Evolutionary conservation across 2,113 vertebrate genomes (phyloP).

Genomic region (Collichthys lucidus): DNA sequence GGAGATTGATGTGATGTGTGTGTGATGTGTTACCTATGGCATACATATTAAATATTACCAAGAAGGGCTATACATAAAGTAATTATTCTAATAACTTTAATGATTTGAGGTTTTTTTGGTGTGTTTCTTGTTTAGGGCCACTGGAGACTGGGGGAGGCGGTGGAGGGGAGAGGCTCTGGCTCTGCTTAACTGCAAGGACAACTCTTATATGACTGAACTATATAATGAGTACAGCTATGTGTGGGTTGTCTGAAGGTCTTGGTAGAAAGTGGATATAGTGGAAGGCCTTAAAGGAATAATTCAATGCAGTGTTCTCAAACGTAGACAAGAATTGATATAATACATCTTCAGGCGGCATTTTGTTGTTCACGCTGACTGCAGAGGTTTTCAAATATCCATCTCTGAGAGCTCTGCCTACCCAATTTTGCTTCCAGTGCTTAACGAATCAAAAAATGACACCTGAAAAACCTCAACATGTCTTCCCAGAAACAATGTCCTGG

Average conservation of each 20-base stretch:
- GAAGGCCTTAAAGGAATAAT: not conserved
- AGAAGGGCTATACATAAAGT: not conserved
- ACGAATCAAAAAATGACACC: too few relatives aligned
- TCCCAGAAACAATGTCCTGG: conserved; percentile 8
- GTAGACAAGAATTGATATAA: not conserved
- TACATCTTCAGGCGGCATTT: not conserved
- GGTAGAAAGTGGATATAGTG: not conserved
- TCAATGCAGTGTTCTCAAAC: not conserved
- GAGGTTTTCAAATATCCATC: not conserved
- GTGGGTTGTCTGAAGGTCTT: conserved; percentile 17
- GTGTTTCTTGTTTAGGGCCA: not conserved
- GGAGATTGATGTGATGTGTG: conserved; percentile 5
- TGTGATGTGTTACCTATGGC: conserved; percentile 1
- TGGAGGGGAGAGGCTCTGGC: not conserved
- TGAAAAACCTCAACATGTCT: not conserved
- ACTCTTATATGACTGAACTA: not conserved
- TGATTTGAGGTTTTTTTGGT: not conserved
- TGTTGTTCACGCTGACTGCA: not conserved
- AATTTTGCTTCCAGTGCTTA: too few relatives aligned
- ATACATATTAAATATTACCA: not conserved
- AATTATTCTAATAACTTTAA: conserved; percentile 1
- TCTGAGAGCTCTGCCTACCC: conserved; percentile 1
- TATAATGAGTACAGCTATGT: not conserved
- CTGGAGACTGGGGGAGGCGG: not conserved
- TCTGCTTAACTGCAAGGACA: conserved; percentile 8